phyloP scores from a whole-genome alignment of 2,888 invertebrate genomes.

The Leptopilina drosophilae region DNA sequence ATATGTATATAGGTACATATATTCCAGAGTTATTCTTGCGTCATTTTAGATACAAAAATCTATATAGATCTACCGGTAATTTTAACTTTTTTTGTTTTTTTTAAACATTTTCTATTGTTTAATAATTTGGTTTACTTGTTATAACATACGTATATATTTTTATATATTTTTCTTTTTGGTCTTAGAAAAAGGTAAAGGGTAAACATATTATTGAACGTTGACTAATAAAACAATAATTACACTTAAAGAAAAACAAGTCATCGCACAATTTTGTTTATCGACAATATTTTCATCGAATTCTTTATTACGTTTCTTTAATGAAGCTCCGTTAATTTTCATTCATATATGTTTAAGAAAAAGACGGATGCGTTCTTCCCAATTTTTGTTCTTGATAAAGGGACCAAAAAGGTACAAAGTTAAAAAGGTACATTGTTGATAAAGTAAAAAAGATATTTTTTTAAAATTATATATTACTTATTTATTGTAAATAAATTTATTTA shows the following conservation, averaged over 20 bases:
- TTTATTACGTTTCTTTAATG: no score
- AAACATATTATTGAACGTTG: neutral
- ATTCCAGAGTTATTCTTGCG: constrained; percentile 20
- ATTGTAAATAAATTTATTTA: no score
- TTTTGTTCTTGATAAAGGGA: no score
- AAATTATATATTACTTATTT: no score
- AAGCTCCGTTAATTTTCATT: no score
- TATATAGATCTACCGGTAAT: constrained; percentile 2
- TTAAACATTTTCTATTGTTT: constrained; percentile 8
- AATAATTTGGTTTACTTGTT: neutral
- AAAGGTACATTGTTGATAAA: no score
- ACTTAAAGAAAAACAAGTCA: neutral
- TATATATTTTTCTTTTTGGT: no score
- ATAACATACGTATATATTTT: neutral
- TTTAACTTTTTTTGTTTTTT: neutral
- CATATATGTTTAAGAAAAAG: no score
- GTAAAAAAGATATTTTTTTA: no score
- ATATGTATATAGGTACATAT: constrained; percentile 1
- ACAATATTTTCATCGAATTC: neutral
- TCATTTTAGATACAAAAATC: constrained; percentile 9
- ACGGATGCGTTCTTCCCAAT: no score
- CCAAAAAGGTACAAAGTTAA: no score
- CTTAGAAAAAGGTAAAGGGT: neutral
- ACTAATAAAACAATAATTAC: constrained; percentile 9
- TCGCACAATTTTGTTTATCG: neutral